Evolutionary conservation across 2,797 vertebrate species (phyloP).

Genomic region (Poeciliopsis gracilis): DNA sequence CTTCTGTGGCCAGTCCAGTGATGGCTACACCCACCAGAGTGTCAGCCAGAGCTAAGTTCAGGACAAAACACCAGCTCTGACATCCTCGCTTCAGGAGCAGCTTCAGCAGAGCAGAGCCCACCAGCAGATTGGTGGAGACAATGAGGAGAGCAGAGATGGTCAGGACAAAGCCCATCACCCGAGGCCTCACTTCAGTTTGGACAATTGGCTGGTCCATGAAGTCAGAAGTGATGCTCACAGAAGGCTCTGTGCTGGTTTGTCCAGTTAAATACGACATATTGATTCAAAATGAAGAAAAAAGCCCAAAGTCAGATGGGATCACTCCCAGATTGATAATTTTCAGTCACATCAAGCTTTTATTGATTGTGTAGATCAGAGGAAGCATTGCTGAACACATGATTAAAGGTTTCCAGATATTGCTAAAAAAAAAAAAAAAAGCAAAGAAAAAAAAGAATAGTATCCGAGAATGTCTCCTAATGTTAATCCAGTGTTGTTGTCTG

Average conservation of each 20-base stretch:
- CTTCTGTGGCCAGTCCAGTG: slow-evolving; percentile 80
- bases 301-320: background rate
- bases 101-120: slow-evolving; percentile 78
- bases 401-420: background rate
- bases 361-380: background rate
- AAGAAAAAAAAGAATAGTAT: background rate
- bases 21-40: slow-evolving; percentile 86
- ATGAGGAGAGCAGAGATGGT: slow-evolving; percentile 84
- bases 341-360: background rate
- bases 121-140: slow-evolving; percentile 83
- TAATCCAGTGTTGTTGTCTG: slow-evolving; percentile 4
- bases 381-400: background rate
- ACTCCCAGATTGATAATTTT: background rate
- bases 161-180: slow-evolving; percentile 79
- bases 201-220: background rate
- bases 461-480: background rate
- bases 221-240: slow-evolving; percentile 1
- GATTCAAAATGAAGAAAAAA: background rate
- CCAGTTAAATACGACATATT: slow-evolving; percentile 32
- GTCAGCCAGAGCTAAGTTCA: slow-evolving; percentile 89
- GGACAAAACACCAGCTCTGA: slow-evolving; percentile 87
- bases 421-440: background rate
- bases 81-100: slow-evolving; percentile 82
- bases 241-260: background rate
- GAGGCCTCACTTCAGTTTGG: background rate